A percentile compares a stretch with the other conserved stretches of the same genome.
Evolutionary conservation across 2,888 invertebrate species (phyloP).

Genomic region (Spodoptera exigua): DNA sequence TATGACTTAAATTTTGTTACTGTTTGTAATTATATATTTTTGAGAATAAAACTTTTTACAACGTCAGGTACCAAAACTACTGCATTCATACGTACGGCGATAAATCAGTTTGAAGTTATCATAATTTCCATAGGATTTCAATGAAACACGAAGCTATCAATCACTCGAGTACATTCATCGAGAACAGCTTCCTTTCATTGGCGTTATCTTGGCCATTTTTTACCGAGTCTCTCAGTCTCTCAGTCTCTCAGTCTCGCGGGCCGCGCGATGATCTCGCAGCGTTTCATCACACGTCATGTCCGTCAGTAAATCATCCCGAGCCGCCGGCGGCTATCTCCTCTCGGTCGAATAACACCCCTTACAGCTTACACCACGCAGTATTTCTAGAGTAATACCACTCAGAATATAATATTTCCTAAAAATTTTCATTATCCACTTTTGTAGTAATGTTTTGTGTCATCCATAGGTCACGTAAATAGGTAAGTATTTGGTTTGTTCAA

Average conservation of each 20-base stretch:
- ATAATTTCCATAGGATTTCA: slow-evolving; percentile 28
- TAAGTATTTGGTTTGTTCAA: no score
- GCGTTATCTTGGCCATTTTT: slow-evolving; percentile 55
- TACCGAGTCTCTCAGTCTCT: slow-evolving; percentile 23
- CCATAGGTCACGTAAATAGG: no score
- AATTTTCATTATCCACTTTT: no score
- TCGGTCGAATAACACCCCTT: slow-evolving; percentile 57
- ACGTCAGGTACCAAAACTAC: neutral
- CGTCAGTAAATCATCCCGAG: slow-evolving; percentile 60
- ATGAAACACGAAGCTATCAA: slow-evolving; percentile 35
- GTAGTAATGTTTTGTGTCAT: no score
- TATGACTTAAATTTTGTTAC: no score
- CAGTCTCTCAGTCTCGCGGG: slow-evolving; percentile 8
- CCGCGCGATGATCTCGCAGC: slow-evolving; percentile 47
- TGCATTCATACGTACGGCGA: neutral
- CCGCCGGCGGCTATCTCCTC: slow-evolving; percentile 57
- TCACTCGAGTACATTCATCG: slow-evolving; percentile 43
- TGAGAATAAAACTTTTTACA: no score
- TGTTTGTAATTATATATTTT: no score
- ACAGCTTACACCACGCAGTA: slow-evolving; percentile 19
- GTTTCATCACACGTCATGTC: slow-evolving; percentile 58
- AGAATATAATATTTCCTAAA: neutral
- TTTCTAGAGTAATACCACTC: slow-evolving; percentile 25
- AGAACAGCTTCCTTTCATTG: slow-evolving; percentile 42
- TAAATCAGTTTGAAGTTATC: neutral